phyloP scores from a whole-genome alignment of 92 coral and sea anemone genomes.

The Parazoanthus swiftii region DNA sequence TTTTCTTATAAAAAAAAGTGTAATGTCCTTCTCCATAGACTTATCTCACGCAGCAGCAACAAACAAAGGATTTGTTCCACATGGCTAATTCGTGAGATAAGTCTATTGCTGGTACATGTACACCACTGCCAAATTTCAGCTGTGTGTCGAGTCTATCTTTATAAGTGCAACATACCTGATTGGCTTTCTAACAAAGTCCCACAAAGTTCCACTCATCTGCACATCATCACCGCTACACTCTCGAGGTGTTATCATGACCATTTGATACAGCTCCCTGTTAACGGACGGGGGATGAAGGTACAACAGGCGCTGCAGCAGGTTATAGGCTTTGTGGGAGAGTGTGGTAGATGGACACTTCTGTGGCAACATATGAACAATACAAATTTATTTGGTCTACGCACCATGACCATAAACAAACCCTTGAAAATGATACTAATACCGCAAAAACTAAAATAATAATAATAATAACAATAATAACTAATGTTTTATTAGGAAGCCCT shows the following conservation, averaged over 20 bases:
- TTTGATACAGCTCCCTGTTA: slow-evolving; percentile 18
- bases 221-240: neutral
- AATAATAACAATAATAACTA: too few species aligned
- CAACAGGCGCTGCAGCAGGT: slow-evolving; percentile 20
- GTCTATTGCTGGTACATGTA: too few species aligned
- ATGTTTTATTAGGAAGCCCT: too few species aligned
- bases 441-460: too few species aligned
- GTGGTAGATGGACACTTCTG: neutral
- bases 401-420: neutral
- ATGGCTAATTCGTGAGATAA: too few species aligned
- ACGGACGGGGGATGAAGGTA: slow-evolving; percentile 28
- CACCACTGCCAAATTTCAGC: neutral
- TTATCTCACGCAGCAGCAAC: too few species aligned
- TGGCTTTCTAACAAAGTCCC: slow-evolving; percentile 20
- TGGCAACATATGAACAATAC: neutral
- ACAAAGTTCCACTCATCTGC: neutral
- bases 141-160: neutral
- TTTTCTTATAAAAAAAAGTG: too few species aligned
- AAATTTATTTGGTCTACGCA: neutral
- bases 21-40: too few species aligned
- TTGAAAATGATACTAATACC: neutral
- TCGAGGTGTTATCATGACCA: neutral
- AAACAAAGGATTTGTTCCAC: too few species aligned
- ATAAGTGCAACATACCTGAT: neutral
- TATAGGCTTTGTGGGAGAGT: slow-evolving; percentile 21